These are phyloP conservation scores for Psix sp. DNA, from an alignment of 1,140 invertebrate genomes.

Conservation along the genomic window DNA sequence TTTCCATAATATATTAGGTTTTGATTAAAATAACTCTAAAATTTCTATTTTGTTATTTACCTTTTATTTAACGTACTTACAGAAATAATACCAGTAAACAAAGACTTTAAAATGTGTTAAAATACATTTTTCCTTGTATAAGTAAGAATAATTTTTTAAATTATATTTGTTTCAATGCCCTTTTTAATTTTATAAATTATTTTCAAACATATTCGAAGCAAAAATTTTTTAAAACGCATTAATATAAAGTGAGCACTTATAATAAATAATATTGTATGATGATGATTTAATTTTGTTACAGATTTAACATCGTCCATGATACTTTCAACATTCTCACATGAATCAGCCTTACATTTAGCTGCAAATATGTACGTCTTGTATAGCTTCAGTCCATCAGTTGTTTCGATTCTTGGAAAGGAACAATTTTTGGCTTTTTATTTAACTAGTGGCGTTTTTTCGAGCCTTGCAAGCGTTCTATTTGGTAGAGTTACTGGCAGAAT, in stretches of 20 bases:
- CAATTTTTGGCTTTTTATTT: constrained; percentile 95
- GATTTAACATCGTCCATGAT: constrained; percentile 91
- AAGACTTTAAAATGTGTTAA: too few relatives aligned
- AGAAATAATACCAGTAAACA: too few relatives aligned
- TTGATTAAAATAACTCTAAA: too few relatives aligned
- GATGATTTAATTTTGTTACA: constrained; percentile 71
- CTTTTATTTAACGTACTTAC: too few relatives aligned
- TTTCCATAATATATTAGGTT: too few relatives aligned
- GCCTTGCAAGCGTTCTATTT: constrained; percentile 88
- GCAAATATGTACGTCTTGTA: constrained; percentile 98
- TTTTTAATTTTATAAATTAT: background rate
- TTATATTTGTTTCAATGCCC: too few relatives aligned
- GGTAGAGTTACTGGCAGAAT: constrained; percentile 83
- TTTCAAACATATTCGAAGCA: background rate
- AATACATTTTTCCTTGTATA: too few relatives aligned
- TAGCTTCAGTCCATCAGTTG: constrained; percentile 84
- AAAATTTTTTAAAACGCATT: too few relatives aligned
- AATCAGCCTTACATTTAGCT: constrained; percentile 89
- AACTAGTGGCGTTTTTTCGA: constrained; percentile 91
- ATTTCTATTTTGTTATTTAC: too few relatives aligned
- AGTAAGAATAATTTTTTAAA: too few relatives aligned
- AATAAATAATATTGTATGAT: constrained; percentile 15
- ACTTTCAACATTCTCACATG: constrained; percentile 95
- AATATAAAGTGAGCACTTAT: too few relatives aligned
- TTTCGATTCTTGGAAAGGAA: constrained; percentile 91